Evolutionary conservation across 2,888 invertebrate genomes (phyloP).

Genomic region (Syritta pipiens): DNA sequence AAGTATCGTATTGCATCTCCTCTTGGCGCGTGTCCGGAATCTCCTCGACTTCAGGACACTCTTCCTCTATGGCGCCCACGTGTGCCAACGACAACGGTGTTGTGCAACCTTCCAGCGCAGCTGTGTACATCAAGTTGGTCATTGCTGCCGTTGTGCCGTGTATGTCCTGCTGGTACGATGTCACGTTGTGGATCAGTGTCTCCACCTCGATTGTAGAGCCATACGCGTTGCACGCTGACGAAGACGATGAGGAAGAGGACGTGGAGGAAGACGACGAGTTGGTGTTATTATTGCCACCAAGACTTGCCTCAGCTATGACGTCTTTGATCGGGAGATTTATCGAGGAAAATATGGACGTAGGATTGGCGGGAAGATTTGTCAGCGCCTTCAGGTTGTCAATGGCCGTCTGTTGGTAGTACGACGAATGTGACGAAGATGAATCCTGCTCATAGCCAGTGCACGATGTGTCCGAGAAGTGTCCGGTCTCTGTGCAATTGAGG

Average conservation of each 20-base stretch:
- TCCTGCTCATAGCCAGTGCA: conserved; percentile 63
- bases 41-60: conserved; percentile 72
- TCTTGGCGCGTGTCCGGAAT: conserved; percentile 70
- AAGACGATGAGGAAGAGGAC: conserved; percentile 40
- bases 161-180: conserved; percentile 54
- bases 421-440: conserved; percentile 51
- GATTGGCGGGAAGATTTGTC: conserved; percentile 80
- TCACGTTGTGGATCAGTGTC: conserved; percentile 68
- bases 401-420: conserved; percentile 76
- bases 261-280: conserved; percentile 50
- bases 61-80: conserved; percentile 68
- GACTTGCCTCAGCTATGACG: background rate
- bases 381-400: conserved; percentile 81
- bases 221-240: conserved; percentile 38
- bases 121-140: conserved; percentile 50
- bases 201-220: conserved; percentile 61
- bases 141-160: conserved; percentile 47
- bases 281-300: background rate
- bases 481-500: conserved; percentile 70
- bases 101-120: conserved; percentile 50
- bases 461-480: conserved; percentile 64
- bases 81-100: conserved; percentile 47
- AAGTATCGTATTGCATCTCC: conserved; percentile 85
- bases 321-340: conserved; percentile 75
- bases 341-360: conserved; percentile 80